Evolutionary conservation across 2,888 invertebrate genomes (phyloP).

Genomic region (Brachylomia viminalis): DNA sequence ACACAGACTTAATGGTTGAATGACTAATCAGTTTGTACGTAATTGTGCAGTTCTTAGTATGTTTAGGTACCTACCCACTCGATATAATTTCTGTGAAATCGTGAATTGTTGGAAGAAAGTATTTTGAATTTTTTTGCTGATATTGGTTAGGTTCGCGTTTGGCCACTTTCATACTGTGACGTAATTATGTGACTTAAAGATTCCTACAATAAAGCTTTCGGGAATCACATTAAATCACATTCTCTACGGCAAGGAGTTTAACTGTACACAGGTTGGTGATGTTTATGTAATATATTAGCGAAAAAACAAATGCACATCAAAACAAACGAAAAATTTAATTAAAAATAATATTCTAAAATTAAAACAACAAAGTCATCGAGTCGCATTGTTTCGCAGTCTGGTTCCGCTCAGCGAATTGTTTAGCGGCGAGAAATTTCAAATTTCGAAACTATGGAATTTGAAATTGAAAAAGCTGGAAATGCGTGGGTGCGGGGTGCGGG

Average conservation of each 20-base stretch:
- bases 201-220: neutral
- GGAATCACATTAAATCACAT: neutral
- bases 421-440: constrained; percentile 81
- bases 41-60: constrained; percentile 19
- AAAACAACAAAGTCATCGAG: constrained; percentile 65
- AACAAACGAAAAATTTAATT: constrained; percentile 26
- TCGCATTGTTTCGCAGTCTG: constrained; percentile 74
- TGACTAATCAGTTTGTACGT: constrained; percentile 53
- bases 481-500: constrained; percentile 70
- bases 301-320: constrained; percentile 10
- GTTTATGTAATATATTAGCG: neutral
- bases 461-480: constrained; percentile 79
- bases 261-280: neutral
- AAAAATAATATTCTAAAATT: constrained; percentile 42
- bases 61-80: neutral
- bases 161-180: neutral
- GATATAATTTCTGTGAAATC: constrained; percentile 14
- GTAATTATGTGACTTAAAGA: neutral
- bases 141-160: neutral
- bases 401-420: constrained; percentile 77
- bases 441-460: constrained; percentile 79
- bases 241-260: neutral
- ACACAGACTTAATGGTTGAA: constrained; percentile 44
- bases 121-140: neutral
- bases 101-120: neutral